These are phyloP conservation scores for Oscarella lobularis DNA, from an alignment of 37 sponge, comb jelly and placozoan species.

Conservation along the genomic window DNA sequence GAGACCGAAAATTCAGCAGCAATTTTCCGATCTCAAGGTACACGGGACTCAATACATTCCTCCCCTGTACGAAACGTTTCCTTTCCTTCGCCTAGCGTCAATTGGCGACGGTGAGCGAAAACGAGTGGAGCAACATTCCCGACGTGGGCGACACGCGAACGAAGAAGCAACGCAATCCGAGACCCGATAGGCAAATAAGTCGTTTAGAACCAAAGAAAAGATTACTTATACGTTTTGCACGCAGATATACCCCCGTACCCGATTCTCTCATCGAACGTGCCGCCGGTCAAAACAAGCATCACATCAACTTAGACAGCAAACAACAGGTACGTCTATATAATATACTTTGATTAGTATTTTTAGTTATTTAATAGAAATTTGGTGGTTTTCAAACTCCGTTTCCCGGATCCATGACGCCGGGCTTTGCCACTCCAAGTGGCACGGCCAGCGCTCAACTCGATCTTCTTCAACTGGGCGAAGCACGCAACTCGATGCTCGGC, in stretches of 20 bases:
- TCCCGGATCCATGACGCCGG: slow-evolving; percentile 67
- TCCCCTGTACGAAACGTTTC: neutral
- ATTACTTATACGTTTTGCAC: neutral
- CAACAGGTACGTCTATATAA: slow-evolving; percentile 35
- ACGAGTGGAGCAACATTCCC: slow-evolving; percentile 84
- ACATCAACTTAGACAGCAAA: slow-evolving; percentile 29
- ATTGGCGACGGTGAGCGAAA: slow-evolving; percentile 48
- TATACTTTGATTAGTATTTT: neutral
- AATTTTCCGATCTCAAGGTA: slow-evolving; percentile 91
- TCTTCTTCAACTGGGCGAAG: slow-evolving; percentile 91
- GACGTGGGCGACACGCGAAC: slow-evolving; percentile 82
- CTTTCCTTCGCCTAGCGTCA: slow-evolving; percentile 31
- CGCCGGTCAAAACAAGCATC: neutral
- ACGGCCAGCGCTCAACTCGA: slow-evolving; percentile 65
- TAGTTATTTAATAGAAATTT: neutral
- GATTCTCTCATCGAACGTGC: slow-evolving; percentile 60
- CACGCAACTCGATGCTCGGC: slow-evolving; percentile 86
- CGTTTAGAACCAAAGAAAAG: too few relatives aligned
- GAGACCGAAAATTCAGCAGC: slow-evolving; percentile 97
- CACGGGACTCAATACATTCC: neutral
- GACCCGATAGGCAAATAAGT: slow-evolving; percentile 8
- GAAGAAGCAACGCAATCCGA: slow-evolving; percentile 76
- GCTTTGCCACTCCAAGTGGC: slow-evolving; percentile 68
- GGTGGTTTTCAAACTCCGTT: slow-evolving; percentile 39
- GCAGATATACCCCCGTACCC: slow-evolving; percentile 72